These are phyloP conservation scores for Pheucticus melanocephalus DNA, from an alignment of 2,113 vertebrate genomes.

Conservation along the genomic window DNA sequence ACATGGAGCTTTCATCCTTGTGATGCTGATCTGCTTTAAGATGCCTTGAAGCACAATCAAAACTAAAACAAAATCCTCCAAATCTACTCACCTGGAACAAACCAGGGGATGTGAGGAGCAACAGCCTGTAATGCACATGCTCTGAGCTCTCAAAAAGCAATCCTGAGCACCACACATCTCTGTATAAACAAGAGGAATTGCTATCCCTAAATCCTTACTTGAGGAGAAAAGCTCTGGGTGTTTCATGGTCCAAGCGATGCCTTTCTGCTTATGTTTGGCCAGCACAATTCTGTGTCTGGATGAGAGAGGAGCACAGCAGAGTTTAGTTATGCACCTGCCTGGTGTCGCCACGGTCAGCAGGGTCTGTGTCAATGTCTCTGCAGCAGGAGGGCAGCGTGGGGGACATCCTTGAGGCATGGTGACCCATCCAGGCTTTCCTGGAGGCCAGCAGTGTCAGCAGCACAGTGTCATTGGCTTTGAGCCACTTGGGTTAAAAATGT, in stretches of 20 bases:
- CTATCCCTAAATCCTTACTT: neutral
- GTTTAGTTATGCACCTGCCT: neutral
- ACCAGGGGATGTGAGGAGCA: neutral
- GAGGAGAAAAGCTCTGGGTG: neutral
- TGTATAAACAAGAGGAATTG: neutral
- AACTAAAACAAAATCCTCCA: neutral
- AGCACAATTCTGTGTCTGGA: neutral
- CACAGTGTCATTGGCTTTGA: neutral
- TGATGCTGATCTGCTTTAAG: neutral
- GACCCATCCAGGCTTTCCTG: accelerated
- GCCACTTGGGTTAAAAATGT: neutral
- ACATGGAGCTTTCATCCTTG: neutral
- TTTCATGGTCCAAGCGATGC: neutral
- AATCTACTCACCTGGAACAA: neutral
- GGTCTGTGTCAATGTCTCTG: neutral
- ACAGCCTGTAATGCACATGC: neutral
- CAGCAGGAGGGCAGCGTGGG: accelerated
- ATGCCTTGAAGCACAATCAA: neutral
- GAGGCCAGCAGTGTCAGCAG: neutral
- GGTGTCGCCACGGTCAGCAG: accelerated
- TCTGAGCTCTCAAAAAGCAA: neutral
- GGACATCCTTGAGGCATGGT: neutral
- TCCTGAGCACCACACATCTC: neutral
- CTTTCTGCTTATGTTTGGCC: neutral
- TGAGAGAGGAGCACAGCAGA: neutral